These are phyloP conservation scores for Gallinago stenura DNA, from an alignment of 2,797 vertebrate genomes.

Conservation along the genomic window DNA sequence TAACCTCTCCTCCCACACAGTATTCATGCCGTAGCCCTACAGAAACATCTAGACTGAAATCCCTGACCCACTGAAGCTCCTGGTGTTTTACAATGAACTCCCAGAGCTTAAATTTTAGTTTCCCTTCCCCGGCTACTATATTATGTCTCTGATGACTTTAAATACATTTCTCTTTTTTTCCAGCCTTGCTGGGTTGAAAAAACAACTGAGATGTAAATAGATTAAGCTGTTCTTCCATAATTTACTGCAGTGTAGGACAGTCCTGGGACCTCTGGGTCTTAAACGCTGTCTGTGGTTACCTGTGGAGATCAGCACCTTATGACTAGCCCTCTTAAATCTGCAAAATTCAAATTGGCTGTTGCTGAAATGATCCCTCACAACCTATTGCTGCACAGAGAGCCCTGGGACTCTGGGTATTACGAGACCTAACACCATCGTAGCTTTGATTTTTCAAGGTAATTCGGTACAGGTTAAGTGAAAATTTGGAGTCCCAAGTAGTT, in stretches of 20 bases:
- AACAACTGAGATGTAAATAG: background rate
- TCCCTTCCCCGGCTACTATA: background rate
- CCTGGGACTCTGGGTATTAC: background rate
- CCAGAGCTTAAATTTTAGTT: background rate
- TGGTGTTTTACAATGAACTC: background rate
- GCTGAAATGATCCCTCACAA: background rate
- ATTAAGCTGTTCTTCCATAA: background rate
- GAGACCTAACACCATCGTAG: background rate
- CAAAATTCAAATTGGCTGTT: background rate
- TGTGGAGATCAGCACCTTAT: background rate
- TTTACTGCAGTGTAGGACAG: background rate
- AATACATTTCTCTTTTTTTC: background rate
- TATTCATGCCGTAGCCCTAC: background rate
- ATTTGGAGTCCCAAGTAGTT: background rate
- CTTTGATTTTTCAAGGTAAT: background rate
- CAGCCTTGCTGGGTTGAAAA: background rate
- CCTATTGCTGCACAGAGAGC: background rate
- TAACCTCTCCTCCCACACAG: background rate
- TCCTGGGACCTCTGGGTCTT: background rate
- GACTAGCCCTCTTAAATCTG: background rate
- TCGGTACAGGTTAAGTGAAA: background rate
- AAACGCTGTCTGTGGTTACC: background rate
- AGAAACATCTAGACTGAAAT: background rate
- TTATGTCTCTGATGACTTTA: background rate
- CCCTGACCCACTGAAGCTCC: background rate